These are phyloP conservation scores for Choristoneura rosaceana DNA, from an alignment of 2,888 invertebrate genomes.

Conservation along the genomic window DNA sequence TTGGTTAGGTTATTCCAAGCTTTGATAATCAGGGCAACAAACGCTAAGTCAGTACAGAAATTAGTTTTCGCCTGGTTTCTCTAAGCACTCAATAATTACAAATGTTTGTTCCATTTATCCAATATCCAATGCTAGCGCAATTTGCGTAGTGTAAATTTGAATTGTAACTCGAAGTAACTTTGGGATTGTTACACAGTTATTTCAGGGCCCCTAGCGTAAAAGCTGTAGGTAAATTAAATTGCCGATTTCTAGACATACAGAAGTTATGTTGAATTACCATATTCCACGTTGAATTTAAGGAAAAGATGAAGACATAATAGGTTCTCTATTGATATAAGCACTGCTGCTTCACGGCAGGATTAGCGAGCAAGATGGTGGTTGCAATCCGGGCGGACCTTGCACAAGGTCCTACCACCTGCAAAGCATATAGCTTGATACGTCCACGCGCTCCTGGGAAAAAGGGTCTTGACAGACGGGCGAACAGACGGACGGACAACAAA, in stretches of 20 bases:
- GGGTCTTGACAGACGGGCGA: too few species aligned
- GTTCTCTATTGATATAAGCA: too few species aligned
- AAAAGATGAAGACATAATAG: neutral
- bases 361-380: neutral
- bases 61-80: neutral
- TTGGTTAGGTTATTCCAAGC: too few species aligned
- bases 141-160: neutral
- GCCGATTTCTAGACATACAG: neutral
- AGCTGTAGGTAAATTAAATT: neutral
- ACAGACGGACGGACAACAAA: too few species aligned
- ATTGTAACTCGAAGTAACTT: neutral
- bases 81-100: neutral
- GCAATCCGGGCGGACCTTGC: too few species aligned
- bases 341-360: too few species aligned
- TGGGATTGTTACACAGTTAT: neutral
- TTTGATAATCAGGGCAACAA: neutral
- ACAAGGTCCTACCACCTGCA: too few species aligned
- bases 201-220: neutral
- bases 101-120: conserved; percentile 4
- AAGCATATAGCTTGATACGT: too few species aligned
- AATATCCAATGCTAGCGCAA: neutral
- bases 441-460: too few species aligned
- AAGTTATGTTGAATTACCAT: neutral
- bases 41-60: neutral
- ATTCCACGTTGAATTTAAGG: neutral